phyloP scores from a whole-genome alignment of 2,113 vertebrate species.

The Sclerurus mexicanus region DNA sequence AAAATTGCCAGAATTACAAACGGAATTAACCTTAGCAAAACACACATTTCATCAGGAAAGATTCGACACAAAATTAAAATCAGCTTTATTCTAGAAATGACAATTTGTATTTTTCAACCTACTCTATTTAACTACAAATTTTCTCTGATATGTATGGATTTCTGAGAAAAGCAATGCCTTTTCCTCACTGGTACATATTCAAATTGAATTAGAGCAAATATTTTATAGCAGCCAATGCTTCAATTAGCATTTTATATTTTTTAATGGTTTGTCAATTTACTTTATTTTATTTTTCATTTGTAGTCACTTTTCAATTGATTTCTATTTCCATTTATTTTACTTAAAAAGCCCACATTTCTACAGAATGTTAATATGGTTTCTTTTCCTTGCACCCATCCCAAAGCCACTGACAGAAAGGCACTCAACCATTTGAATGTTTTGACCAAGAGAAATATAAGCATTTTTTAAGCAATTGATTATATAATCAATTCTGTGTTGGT shows the following conservation, averaged over 20 bases:
- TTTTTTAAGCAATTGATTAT: background rate
- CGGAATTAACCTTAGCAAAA: background rate
- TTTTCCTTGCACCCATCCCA: background rate
- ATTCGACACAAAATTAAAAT: background rate
- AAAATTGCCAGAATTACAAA: background rate
- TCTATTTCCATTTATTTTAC: background rate
- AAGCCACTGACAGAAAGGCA: background rate
- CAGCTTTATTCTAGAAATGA: background rate
- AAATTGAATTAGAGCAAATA: background rate
- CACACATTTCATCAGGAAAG: background rate
- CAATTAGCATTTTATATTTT: background rate
- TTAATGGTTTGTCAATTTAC: constrained; percentile 5
- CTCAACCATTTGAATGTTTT: background rate
- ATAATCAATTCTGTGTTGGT: background rate
- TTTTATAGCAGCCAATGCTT: background rate
- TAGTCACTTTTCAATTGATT: background rate
- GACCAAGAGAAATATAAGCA: background rate
- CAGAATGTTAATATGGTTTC: background rate
- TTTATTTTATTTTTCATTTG: background rate
- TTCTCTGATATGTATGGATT: background rate
- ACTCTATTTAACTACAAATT: background rate
- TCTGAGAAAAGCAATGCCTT: background rate
- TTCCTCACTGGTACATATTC: background rate
- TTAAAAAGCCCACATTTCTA: accelerated
- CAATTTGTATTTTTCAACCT: background rate